Base-by-base conservation (phyloP, 2,888 invertebrate species). In the Enchytraeus crypticus region DNA sequence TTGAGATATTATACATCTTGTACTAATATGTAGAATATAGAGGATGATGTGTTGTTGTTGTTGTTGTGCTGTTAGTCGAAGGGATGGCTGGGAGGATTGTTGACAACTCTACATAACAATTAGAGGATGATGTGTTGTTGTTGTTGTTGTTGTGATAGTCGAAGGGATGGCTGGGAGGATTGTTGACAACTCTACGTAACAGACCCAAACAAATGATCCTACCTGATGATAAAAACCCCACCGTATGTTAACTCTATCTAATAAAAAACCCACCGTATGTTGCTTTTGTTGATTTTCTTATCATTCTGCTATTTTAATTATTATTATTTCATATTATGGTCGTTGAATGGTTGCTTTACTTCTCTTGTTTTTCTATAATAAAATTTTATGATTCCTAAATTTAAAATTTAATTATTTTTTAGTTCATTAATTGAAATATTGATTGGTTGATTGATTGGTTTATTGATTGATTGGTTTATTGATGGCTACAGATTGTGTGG, bases 161-260 rank as follows among this genome's bases (percentile, higher is more conserved):
- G 29, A 27, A 27, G 2, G 58, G 58, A 30, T 53, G 49, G 45
- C 29, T 61, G 8, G 32, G 53, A 23, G 33, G 53, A 11, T n/a
- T 61, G 4, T 59, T 61, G 18, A 27, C 3, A 21, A 32, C 33
- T 23, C 26, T 30, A 5, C 32, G 32, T 5, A 29, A 32, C 1
- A 21, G 32, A 30, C 57, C 60, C 23, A 92, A 92, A 83, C 92
- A 92, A 83, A 92, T 92, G 91, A 92, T 89, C 74, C 83, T 95
- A 70, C 93, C 95, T 1, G 92, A 93, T 81, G 93, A 95, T 81
- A 92, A 88, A 79, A 88, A 93, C 82, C 92, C 91, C 66, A 82
- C 88, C 66, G 90, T 90, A 82, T 85, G 85, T 51, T 38, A 38
- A n/a, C n/a, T n/a, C n/a, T n/a, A n/a, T n/a, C n/a, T n/a, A n/a